Evolutionary conservation across 1,140 invertebrate species (phyloP), one percentile per base, ranked within the genome.

Genomic region (Chrysoperla carnea): DNA sequence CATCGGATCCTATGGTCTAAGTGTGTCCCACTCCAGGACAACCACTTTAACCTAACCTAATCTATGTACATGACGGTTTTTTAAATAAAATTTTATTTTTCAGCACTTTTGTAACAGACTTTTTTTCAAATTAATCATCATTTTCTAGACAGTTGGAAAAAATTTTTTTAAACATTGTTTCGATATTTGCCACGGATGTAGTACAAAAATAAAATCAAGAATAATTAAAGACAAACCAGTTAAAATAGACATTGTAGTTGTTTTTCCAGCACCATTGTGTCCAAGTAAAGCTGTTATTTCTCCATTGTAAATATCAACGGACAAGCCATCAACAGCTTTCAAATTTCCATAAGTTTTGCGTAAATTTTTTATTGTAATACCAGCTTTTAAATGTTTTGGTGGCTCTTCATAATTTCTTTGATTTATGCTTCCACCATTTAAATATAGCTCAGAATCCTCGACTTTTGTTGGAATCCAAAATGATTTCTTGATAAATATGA

Each of bases 201-300:
- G n/a, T n/a, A n/a, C n/a, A n/a, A n/a, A n/a, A n/a, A n/a, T n/a
- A n/a, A n/a, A n/a, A n/a, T n/a, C n/a, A n/a, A n/a, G n/a, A n/a
- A n/a, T n/a, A n/a, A 35, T 42, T 33, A 9, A 33, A 9, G 2
- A 33, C 8, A 33, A 57, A 73, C 80, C 81, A 46, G 82, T 86
- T 2, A 88, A 59, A 64, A 87, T 81, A 12, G 71, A 69, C 54
- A 75, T 73, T 33, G 62, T 68, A 0, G 72, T 73, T 0, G 71
- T 69, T 52, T 66, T 66, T 31, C 65, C 65, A 41, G 66, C 48
- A 17, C 64, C 65, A 48, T 78, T 79, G 47, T 72, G 77, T 2
- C 87, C 88, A n/a, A 92, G 62, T 28, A 93, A 60, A 14, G 83
- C 69, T 2, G 73, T 77, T 23, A 80, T 75, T 57, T 78, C 69